Evolutionary conservation across 2,888 invertebrate species (phyloP).

Genomic region (Alentia gelatinosa): DNA sequence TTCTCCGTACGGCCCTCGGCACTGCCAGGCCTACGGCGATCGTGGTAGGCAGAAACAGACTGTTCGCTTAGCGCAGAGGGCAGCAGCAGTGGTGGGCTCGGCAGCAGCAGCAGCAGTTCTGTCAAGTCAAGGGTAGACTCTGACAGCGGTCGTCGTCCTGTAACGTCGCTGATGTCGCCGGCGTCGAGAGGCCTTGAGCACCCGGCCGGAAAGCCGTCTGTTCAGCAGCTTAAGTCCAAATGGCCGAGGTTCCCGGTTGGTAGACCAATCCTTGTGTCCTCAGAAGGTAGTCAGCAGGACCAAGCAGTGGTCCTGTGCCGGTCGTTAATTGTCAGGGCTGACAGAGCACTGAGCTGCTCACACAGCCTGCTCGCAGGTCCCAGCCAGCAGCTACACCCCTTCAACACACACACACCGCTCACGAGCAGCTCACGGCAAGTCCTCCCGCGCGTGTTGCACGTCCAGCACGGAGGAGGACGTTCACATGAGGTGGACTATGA

Average conservation of each 20-base stretch:
- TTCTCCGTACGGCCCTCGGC: neutral
- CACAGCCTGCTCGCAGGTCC: no score
- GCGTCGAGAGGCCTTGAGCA: neutral
- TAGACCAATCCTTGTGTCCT: neutral
- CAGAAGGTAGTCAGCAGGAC: neutral
- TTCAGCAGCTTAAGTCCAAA: neutral
- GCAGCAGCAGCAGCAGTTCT: neutral
- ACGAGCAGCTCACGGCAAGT: neutral
- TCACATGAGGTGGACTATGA: neutral
- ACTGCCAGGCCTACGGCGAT: neutral
- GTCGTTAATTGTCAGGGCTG: no score
- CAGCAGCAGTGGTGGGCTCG: neutral
- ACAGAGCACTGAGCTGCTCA: no score
- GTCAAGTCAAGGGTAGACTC: slow-evolving; percentile 7
- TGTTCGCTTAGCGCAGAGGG: neutral
- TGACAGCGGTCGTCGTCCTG: neutral
- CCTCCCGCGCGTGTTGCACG: neutral
- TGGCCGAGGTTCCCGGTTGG: neutral
- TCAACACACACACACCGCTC: no score
- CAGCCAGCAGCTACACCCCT: no score
- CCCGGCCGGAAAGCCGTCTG: neutral
- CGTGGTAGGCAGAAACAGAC: neutral
- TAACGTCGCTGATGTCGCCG: neutral
- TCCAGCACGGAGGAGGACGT: neutral
- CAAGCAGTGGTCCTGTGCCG: no score